Conservation (phyloP, 2,113 vertebrate genomes). For the Morone saxatilis region DNA sequence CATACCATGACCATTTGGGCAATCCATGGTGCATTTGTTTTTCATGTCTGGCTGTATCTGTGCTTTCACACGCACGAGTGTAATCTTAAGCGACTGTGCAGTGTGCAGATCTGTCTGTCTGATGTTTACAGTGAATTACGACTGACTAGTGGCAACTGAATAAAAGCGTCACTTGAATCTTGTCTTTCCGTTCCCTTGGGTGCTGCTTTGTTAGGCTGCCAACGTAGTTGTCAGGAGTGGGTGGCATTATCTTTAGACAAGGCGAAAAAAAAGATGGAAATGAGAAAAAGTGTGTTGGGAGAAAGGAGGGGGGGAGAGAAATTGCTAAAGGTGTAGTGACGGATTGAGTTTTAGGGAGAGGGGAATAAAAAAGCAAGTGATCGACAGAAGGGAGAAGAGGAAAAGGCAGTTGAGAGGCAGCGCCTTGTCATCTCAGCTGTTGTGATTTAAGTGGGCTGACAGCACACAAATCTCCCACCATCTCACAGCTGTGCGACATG, state of each 20-base stretch:
- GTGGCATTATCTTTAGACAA: constrained; percentile 63
- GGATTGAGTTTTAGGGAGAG: constrained; percentile 16
- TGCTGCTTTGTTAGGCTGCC: constrained; percentile 56
- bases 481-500: constrained; percentile 88
- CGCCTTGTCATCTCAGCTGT: constrained; percentile 90
- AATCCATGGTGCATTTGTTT: constrained; percentile 8
- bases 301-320: constrained; percentile 13
- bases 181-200: constrained; percentile 43
- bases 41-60: constrained; percentile 13
- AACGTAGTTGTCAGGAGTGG: constrained; percentile 52
- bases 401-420: constrained; percentile 49
- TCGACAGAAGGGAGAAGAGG: constrained; percentile 38
- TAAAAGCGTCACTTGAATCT: constrained; percentile 30
- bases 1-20: background rate
- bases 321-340: constrained; percentile 23
- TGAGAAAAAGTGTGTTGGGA: constrained; percentile 45
- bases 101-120: constrained; percentile 17
- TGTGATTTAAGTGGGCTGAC: constrained; percentile 86
- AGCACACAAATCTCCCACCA: constrained; percentile 81
- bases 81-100: constrained; percentile 11
- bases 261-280: constrained; percentile 18
- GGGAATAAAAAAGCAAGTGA: constrained; percentile 35
- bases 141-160: constrained; percentile 39
- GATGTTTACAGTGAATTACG: constrained; percentile 38
- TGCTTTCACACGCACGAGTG: background rate